Evolutionary conservation across 2,888 invertebrate species (phyloP).

Genomic region (Chrysotoxum bicinctum): DNA sequence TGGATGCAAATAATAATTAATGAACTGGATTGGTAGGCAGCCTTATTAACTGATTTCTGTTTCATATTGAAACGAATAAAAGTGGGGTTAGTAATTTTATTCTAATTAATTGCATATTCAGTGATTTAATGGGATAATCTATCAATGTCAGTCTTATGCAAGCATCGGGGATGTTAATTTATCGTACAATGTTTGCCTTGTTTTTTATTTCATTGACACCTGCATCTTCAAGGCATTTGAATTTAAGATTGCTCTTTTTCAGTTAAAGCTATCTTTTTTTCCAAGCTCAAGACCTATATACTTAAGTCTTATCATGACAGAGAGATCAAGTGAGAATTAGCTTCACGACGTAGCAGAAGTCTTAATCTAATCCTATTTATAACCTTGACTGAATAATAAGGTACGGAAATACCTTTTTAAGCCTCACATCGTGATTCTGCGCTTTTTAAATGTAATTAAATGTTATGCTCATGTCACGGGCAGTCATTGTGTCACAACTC

Average conservation of each 20-base stretch:
- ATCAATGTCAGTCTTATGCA: constrained; percentile 34
- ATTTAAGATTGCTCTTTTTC: too few species aligned
- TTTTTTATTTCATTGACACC: not conserved
- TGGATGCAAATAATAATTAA: not conserved
- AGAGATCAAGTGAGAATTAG: not conserved
- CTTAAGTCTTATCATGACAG: not conserved
- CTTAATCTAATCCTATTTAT: constrained; percentile 4
- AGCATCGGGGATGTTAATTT: not conserved
- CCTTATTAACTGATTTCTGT: constrained; percentile 17
- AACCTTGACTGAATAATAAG: constrained; percentile 1
- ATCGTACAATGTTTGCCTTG: not conserved
- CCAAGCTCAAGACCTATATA: not conserved
- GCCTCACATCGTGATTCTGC: constrained; percentile 7
- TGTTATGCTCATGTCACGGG: constrained; percentile 48
- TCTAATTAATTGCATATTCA: constrained; percentile 58
- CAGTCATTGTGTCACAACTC: constrained; percentile 41
- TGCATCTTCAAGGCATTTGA: not conserved
- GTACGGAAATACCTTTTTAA: constrained; percentile 5
- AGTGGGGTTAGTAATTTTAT: constrained; percentile 24
- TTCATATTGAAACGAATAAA: constrained; percentile 3
- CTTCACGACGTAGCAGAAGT: not conserved
- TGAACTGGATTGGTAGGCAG: not conserved
- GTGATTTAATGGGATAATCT: constrained; percentile 54
- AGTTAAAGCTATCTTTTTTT: not conserved
- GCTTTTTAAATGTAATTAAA: constrained; percentile 25